Base-by-base conservation (phyloP, 2,797 vertebrate genomes). In the Chromis chromis region DNA sequence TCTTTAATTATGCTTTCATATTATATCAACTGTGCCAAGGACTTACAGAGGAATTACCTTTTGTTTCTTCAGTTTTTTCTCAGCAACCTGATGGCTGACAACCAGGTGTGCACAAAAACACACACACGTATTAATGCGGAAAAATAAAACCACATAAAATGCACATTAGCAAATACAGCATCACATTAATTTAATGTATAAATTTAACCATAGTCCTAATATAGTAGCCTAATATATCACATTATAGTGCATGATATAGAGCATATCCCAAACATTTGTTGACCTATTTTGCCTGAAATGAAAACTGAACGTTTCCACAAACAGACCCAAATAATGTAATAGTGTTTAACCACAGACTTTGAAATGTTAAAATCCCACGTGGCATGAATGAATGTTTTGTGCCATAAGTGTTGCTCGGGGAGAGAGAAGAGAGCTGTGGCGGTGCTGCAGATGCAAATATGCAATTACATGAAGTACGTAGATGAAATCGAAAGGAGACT, bases 401-500 rank as follows among this genome's bases (percentile, higher is more conserved):
- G 85, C 88, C 68, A 57, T 70, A 78, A 92, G 87, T 83, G 88
- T 73, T 85, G 83, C 86, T 87, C 13, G 49, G 84, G 88, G 86
- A 89, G 82, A 46, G 33, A 36, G 33, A 36, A 85, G 62, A 88
- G 52, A 74, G 74, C 74, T 33, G 55, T 54, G 80, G 78, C 62
- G 76, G 55, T 70, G 54, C 70, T 46, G 71, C 65, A 25, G 76
- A 91, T 89, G 87, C 84, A 91, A 92, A 93, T 87, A 76, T 82
- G 87, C 87, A 92, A 93, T 91, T 91, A 90, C 77, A 88, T 84
- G 87, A 90, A 91, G 86, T 74, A 88, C 65, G 50, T 49, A 83
- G 74, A 91, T 76, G 78, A 90, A 89, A 87, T 81, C 59, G 65
- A 46, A 46, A 86, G 78, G 77, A 88, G 81, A 81, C 78, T 63